Evolutionary conservation across 1,140 invertebrate species (phyloP).

Genomic region (Ceratina japonica): DNA sequence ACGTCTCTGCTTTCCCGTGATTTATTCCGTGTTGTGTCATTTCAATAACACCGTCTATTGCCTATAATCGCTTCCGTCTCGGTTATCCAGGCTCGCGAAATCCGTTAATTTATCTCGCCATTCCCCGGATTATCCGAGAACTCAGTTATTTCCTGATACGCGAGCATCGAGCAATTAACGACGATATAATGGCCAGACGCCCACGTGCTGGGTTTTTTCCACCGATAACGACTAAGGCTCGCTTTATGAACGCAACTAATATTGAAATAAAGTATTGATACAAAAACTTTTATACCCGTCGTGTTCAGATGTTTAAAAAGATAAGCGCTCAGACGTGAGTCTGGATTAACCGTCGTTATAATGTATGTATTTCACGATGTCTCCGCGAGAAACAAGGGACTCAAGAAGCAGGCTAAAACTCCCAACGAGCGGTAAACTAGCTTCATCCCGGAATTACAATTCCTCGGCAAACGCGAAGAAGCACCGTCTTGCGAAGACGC

Average conservation of each 20-base stretch:
- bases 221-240: too few relatives aligned
- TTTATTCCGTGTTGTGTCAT: constrained; percentile 53
- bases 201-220: too few relatives aligned
- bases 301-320: not conserved
- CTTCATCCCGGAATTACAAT: not conserved
- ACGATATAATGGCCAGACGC: not conserved
- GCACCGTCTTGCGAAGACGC: not conserved
- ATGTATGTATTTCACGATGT: not conserved
- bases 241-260: too few relatives aligned
- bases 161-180: not conserved
- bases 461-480: not conserved
- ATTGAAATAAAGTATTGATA: too few relatives aligned
- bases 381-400: too few relatives aligned
- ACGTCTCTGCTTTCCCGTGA: constrained; percentile 35
- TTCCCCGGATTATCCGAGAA: constrained; percentile 30
- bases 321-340: not conserved
- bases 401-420: not conserved
- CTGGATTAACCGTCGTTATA: not conserved
- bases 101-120: constrained; percentile 24
- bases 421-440: not conserved
- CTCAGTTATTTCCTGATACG: constrained; percentile 17
- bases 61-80: constrained; percentile 36
- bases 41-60: constrained; percentile 13
- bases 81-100: constrained; percentile 34
- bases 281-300: too few relatives aligned